phyloP scores from a whole-genome alignment of 1,140 invertebrate genomes.

The Drosophila punjabiensis region DNA sequence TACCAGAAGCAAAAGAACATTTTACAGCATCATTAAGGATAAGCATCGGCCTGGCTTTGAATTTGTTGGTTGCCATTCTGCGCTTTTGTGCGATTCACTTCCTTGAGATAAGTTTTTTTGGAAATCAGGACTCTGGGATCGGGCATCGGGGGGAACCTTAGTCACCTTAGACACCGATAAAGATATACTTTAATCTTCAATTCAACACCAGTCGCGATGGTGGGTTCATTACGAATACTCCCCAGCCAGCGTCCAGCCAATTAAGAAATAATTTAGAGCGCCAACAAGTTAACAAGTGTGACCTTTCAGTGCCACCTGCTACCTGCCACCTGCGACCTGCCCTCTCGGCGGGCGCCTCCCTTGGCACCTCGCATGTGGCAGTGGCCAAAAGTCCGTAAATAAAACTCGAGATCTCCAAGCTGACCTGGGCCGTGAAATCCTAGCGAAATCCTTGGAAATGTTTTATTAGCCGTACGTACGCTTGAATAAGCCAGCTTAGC shows the following conservation, averaged over 20 bases:
- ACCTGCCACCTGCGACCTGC: not conserved
- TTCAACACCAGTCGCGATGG: constrained; percentile 34
- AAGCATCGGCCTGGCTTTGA: constrained; percentile 77
- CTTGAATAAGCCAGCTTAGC: constrained; percentile 83
- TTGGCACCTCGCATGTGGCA: constrained; percentile 29
- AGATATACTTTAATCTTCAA: constrained; percentile 51
- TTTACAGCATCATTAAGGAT: constrained; percentile 83
- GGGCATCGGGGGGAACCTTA: not conserved
- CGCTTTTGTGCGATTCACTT: constrained; percentile 54
- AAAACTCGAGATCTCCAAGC: constrained; percentile 53
- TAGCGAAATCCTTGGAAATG: constrained; percentile 81
- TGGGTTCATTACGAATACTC: constrained; percentile 41
- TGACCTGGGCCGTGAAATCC: constrained; percentile 65
- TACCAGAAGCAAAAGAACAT: constrained; percentile 41
- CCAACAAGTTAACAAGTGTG: constrained; percentile 66
- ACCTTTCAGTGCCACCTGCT: constrained; percentile 49
- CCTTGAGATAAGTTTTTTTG: constrained; percentile 58
- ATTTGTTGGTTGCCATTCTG: constrained; percentile 67
- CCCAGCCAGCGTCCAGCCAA: constrained; percentile 41
- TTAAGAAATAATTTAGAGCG: constrained; percentile 75
- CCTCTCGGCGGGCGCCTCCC: not conserved
- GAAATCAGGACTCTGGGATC: not conserved
- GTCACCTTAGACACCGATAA: constrained; percentile 39
- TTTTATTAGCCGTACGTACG: constrained; percentile 83
- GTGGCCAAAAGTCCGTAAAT: constrained; percentile 52